These are phyloP conservation scores for Argopecten irradians DNA, from an alignment of 1,140 invertebrate genomes.

Conservation along the genomic window DNA sequence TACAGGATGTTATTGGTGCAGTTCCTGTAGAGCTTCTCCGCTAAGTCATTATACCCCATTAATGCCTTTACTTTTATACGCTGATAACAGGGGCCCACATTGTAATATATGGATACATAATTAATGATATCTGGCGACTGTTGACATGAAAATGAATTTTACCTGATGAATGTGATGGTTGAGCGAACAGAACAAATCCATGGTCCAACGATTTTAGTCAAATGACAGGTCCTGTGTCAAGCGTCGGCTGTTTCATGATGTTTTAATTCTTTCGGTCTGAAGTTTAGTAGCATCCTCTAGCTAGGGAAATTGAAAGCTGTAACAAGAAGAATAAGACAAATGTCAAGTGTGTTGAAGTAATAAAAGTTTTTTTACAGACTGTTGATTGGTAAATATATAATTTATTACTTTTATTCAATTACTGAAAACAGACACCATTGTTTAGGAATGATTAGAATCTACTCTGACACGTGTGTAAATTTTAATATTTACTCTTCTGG, in stretches of 20 bases:
- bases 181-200: neutral
- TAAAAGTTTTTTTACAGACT: neutral
- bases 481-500: neutral
- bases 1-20: neutral
- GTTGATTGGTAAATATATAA: neutral
- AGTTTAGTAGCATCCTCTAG: neutral
- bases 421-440: neutral
- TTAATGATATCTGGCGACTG: neutral
- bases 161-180: neutral
- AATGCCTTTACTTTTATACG: neutral
- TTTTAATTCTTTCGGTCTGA: neutral
- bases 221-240: neutral
- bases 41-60: neutral
- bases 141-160: neutral
- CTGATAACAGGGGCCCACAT: neutral
- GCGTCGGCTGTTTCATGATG: neutral
- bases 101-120: neutral
- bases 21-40: neutral
- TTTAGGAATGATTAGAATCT: neutral
- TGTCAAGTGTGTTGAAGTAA: neutral
- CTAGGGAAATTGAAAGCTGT: neutral
- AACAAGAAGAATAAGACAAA: neutral
- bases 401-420: neutral
- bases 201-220: constrained; percentile 1
- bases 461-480: neutral